phyloP scores from a whole-genome alignment of 2,113 vertebrate species.

The Cichladusa arquata region DNA sequence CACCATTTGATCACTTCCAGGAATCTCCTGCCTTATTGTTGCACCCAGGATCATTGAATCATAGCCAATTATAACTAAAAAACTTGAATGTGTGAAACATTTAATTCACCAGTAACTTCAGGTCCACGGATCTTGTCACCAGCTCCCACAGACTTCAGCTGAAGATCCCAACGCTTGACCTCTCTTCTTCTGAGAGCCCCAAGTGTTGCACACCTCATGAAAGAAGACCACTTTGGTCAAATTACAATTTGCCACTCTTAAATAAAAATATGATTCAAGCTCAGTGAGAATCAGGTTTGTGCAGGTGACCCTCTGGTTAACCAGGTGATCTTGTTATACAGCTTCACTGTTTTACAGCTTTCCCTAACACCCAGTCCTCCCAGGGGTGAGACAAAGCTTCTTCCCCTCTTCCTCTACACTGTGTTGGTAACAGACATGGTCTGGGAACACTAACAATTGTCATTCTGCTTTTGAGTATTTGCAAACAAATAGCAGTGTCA shows the following conservation, averaged over 20 bases:
- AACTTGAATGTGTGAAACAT: not conserved
- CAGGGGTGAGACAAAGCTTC: not conserved
- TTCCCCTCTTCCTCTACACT: not conserved
- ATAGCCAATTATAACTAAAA: not conserved
- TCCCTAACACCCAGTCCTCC: not conserved
- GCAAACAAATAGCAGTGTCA: not conserved
- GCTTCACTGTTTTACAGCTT: not conserved
- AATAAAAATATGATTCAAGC: not conserved
- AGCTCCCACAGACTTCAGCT: not conserved
- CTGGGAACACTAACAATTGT: not conserved
- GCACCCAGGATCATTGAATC: not conserved
- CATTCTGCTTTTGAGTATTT: not conserved
- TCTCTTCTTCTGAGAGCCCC: not conserved
- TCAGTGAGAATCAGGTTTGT: not conserved
- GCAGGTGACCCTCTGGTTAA: not conserved
- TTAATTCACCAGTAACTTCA: not conserved
- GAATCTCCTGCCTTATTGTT: not conserved
- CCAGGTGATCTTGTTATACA: not conserved
- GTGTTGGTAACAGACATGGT: not conserved
- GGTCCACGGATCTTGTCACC: not conserved
- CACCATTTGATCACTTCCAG: not conserved
- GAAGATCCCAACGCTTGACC: not conserved
- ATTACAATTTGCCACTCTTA: not conserved
- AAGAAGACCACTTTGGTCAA: not conserved
- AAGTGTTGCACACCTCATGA: fast-evolving